Evolutionary conservation across 2,113 vertebrate species (phyloP).

Genomic region (Pteropus alecto): DNA sequence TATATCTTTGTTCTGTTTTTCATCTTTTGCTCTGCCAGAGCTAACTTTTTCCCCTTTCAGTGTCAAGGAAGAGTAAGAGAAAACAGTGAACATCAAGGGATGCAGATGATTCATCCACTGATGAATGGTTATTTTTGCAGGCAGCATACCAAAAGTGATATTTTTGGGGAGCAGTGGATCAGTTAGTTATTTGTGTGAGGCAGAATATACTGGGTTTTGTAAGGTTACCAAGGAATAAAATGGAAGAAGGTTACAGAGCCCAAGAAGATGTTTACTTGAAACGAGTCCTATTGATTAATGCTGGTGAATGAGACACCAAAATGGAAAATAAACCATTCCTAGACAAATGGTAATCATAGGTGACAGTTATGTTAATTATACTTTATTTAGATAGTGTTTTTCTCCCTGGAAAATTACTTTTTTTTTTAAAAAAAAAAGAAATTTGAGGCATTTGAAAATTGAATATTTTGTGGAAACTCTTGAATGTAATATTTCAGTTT

Average conservation of each 20-base stretch:
- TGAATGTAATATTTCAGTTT: conserved; percentile 35
- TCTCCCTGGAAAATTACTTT: conserved; percentile 32
- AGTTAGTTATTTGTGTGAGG: background rate
- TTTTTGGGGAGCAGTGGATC: background rate
- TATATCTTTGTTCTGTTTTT: background rate
- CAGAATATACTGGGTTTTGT: background rate
- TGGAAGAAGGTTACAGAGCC: background rate
- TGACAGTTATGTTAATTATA: conserved; percentile 34
- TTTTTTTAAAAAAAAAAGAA: conserved; percentile 7
- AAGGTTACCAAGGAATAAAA: background rate
- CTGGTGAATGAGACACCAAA: background rate
- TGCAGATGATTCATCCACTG: background rate
- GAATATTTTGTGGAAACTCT: background rate
- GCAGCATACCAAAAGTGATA: background rate
- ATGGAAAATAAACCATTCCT: background rate
- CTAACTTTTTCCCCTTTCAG: background rate
- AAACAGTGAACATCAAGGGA: background rate
- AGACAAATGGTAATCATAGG: background rate
- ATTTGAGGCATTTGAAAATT: background rate
- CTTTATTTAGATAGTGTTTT: conserved; percentile 5
- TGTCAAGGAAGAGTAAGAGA: background rate
- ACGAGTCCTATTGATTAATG: background rate
- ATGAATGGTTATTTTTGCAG: background rate
- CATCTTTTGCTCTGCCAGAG: background rate
- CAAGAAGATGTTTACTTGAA: background rate